Evolutionary conservation across 2,113 vertebrate species (phyloP), one percentile per base, ranked within the genome.

Genomic region (Thymallus thymallus): DNA sequence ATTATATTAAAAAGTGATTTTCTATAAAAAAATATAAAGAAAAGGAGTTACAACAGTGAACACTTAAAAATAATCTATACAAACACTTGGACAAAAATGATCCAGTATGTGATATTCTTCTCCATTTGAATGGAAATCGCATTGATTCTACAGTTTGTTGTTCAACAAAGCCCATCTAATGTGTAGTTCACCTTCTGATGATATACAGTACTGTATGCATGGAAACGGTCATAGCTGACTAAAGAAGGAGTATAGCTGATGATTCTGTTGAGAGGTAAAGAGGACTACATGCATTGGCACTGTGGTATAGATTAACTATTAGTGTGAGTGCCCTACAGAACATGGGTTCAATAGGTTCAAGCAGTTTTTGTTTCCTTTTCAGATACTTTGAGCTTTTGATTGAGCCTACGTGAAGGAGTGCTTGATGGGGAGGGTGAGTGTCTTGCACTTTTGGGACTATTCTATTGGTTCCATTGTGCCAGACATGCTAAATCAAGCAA

Each of bases 1-100:
- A 85, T 91, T 90, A 91, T 90, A 86, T 92, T 94, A 93, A 87
- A 95, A 94, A 94, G 87, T 91, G 88, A 93, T 90, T 95, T 95
- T 93, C 94, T 94, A 88, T 90, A 73, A 85, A 86, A 86, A 90
- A 88, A 90, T 88, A 87, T 81, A 91, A 87, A 77, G 35, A 41
- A 80, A 85, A 81, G 85, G 87, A 86, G 82, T 86, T 85, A 84
- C 80, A 86, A 81, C 74, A 69, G 78, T 84, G 82, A 90, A 88
- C 86, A 85, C 78, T 81, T 84, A 29, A 82, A 51, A 84, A 82
- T 76, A 89, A 87, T 77, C 86, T 90, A 87, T 88, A 91, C 86
- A 90, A 84, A 88, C 84, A 85, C 82, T 84, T 35, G 80, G n/a
- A 60, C 6, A 30, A 64, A 29, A 84, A 64, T 26, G 69, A 86